A percentile compares a stretch with the other conserved stretches of the same genome.
phyloP scores from a whole-genome alignment of 2,888 invertebrate species.

The Sepiola atlantica region DNA sequence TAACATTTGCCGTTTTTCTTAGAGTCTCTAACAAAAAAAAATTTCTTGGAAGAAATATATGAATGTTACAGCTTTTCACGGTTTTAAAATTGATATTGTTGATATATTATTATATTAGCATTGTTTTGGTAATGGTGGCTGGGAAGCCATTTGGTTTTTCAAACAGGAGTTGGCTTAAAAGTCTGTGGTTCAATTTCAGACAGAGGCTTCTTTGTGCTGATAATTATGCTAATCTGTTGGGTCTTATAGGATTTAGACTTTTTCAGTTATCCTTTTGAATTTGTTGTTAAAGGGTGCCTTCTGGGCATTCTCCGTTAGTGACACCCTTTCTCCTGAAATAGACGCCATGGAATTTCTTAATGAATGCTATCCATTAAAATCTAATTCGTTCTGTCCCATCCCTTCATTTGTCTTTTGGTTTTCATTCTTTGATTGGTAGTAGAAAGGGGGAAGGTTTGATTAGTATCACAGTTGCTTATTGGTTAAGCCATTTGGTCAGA shows the following conservation, averaged over 20 bases:
- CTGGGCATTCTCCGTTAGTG: not conserved
- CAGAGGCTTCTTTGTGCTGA: not conserved
- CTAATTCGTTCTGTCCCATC: not conserved
- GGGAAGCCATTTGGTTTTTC: not conserved
- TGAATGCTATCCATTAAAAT: not conserved
- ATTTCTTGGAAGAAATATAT: too few species aligned
- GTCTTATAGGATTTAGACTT: not conserved
- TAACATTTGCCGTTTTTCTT: too few species aligned
- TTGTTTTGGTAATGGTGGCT: not conserved
- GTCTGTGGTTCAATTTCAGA: not conserved
- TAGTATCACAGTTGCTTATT: not conserved
- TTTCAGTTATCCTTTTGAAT: not conserved
- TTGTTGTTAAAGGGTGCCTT: conserved; percentile 7
- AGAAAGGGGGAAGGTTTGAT: too few species aligned
- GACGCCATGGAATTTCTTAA: not conserved
- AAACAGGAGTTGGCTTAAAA: not conserved
- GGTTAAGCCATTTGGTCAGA: not conserved
- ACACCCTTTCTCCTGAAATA: not conserved
- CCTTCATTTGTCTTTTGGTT: not conserved
- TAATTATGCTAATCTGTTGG: conserved; percentile 5
- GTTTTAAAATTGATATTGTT: not conserved
- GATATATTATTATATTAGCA: not conserved
- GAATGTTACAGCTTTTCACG: too few species aligned
- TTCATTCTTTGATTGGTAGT: not conserved
- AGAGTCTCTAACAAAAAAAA: too few species aligned